These are phyloP conservation scores for Hydrochoerus hydrochaeris DNA, from an alignment of 2,113 vertebrate species.

Conservation along the genomic window DNA sequence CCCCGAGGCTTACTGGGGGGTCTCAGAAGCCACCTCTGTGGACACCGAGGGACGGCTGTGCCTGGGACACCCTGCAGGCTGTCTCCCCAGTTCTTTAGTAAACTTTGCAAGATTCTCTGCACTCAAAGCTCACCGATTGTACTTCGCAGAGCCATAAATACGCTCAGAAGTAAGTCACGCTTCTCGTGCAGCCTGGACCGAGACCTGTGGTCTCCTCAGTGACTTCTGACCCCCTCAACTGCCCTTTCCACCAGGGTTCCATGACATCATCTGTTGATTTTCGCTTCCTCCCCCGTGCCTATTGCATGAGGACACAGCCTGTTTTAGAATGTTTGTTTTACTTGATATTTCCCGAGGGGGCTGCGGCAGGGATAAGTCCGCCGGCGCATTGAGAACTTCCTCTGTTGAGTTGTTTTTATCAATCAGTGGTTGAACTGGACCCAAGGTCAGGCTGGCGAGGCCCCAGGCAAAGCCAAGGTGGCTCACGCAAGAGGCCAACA, in stretches of 20 bases:
- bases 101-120: not conserved
- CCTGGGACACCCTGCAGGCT: fast-evolving
- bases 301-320: fast-evolving
- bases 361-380: not conserved
- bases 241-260: not conserved
- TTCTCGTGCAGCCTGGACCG: not conserved
- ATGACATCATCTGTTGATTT: not conserved
- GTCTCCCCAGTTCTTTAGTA: not conserved
- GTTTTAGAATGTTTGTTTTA: not conserved
- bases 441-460: not conserved
- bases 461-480: no score
- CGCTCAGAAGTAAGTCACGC: not conserved
- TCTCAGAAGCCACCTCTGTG: not conserved
- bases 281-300: not conserved
- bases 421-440: not conserved
- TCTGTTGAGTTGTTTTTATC: not conserved
- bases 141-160: no score
- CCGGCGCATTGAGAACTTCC: not conserved
- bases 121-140: not conserved
- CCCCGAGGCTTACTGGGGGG: no score
- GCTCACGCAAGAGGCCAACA: not conserved
- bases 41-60: not conserved
- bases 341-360: not conserved
- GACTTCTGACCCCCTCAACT: not conserved
- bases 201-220: not conserved